Conservation (phyloP, 2,797 vertebrate species). For the Myotis myotis region DNA sequence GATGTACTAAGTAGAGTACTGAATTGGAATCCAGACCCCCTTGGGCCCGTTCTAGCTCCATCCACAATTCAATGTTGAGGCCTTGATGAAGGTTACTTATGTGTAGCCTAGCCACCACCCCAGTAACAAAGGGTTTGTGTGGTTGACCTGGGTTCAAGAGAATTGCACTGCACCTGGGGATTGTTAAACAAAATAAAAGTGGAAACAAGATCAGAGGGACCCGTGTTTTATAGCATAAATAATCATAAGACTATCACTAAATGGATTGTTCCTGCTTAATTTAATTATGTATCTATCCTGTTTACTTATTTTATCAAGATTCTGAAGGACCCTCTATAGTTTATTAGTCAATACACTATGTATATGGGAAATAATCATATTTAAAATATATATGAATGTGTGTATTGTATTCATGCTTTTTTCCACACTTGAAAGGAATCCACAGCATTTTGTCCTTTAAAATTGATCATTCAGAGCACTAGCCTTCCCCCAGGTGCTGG, state of each 20-base stretch:
- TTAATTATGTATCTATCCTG: neutral
- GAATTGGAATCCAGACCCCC: neutral
- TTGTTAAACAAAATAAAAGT: neutral
- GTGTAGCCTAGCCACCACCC: neutral
- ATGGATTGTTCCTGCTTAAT: neutral
- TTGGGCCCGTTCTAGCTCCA: neutral
- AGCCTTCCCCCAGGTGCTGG: neutral
- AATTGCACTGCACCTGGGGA: neutral
- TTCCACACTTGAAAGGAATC: neutral
- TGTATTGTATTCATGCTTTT: neutral
- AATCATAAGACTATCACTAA: neutral
- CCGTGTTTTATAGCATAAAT: neutral
- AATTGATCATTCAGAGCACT: neutral
- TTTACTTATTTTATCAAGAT: conserved; percentile 8
- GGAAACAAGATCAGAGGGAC: neutral
- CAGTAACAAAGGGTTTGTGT: neutral
- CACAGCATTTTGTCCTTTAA: neutral
- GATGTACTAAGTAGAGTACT: neutral
- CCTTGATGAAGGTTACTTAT: neutral
- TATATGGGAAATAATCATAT: neutral
- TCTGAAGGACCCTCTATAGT: neutral
- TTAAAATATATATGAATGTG: neutral
- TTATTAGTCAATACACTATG: neutral
- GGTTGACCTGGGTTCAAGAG: neutral
- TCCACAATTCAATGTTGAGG: neutral